A percentile compares a stretch with the other conserved stretches of the same genome.
Conservation (phyloP, 2,113 vertebrate genomes). For the Oncorhynchus masou region DNA sequence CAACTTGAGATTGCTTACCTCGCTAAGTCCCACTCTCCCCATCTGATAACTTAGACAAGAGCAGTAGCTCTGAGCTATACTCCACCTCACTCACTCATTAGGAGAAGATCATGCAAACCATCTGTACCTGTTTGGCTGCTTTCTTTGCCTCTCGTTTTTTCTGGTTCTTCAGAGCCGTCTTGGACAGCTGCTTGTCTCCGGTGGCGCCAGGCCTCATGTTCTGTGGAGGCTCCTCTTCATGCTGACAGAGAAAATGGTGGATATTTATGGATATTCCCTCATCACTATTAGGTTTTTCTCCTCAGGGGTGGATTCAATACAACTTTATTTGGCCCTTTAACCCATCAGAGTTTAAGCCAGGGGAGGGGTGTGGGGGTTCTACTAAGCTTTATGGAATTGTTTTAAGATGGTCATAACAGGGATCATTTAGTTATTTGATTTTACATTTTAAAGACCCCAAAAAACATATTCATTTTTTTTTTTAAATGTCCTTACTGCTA, state of each 20-base stretch:
- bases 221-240: slow-evolving; percentile 93
- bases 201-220: slow-evolving; percentile 78
- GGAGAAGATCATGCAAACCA: not conserved
- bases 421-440: no score
- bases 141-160: slow-evolving; percentile 93
- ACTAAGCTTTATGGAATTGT: no score
- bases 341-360: no score
- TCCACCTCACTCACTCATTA: not conserved
- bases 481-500: no score
- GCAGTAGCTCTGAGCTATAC: no score
- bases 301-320: no score
- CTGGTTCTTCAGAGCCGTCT: slow-evolving; percentile 93
- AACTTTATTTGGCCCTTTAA: no score
- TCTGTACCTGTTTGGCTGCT: slow-evolving; percentile 88
- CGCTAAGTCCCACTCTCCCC: not conserved
- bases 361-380: no score
- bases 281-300: not conserved
- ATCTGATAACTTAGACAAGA: not conserved
- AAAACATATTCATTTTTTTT: no score
- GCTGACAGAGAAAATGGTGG: slow-evolving; percentile 65
- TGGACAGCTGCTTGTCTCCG: slow-evolving; percentile 82
- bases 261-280: not conserved
- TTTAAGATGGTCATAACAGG: no score
- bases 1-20: no score
- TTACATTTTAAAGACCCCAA: no score